Evolutionary conservation across 1,140 invertebrate species (phyloP), one percentile per base, ranked within the genome.

Genomic region (Proales similis): DNA sequence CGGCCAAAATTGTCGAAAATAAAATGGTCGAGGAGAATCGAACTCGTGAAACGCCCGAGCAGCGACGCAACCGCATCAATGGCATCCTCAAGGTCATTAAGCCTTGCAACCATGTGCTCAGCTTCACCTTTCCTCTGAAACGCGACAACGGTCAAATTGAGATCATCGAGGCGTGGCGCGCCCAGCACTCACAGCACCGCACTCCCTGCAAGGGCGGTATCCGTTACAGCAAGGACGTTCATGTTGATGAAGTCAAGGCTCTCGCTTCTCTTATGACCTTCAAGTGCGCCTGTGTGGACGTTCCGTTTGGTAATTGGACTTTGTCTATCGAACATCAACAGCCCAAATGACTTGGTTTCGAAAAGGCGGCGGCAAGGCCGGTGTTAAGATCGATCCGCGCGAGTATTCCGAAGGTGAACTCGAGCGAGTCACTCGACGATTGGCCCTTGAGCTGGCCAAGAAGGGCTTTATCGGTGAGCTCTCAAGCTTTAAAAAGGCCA

Each of bases 391-490:
- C 71, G 88, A 98, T 75, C 94, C 93, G 11, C 87, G 86, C 43
- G 82, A 85, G 48, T 99, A 95, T 75, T 90, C 88, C 22, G 90
- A 93, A 71, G 85, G 86, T 74, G 93, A 98, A 75, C 79, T 99
- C 62, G 95, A 98, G 77, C 95, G 94, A 78, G 98, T 99, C 71
- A 98, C 94, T 0, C 81, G 95, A 63, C 82, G 95, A 39, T 94
- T 98, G 76, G 88, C 93, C 11, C 82, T 99, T 39, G 93, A 98
- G 73, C 80, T 99, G 67, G 89, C 92, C 51, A 98, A 98, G 80
- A 99, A 98, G 73, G 92, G 92, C 67, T 99, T 99, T 75, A 93
- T 98, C 77, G 92, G n/a, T n/a, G n/a, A n/a, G n/a, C n/a, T n/a
- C n/a, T n/a, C n/a, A n/a, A n/a, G n/a, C n/a, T n/a, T n/a, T n/a